Conservation (phyloP, 2,888 invertebrate genomes). For the Teleiodes luculella region DNA sequence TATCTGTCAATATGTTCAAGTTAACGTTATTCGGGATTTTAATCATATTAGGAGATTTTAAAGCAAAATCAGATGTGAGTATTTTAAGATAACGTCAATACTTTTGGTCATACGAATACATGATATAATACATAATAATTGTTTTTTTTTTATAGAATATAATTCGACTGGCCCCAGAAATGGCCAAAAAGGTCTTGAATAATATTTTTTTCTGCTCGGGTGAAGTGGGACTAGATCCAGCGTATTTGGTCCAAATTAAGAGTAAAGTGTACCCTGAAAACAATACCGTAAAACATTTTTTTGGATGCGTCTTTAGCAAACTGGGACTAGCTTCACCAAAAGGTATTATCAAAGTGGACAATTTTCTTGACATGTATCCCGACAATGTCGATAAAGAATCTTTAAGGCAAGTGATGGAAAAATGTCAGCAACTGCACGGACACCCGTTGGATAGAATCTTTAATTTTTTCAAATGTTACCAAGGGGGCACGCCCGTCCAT, state of each 20-base stretch:
- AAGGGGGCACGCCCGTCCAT: slow-evolving; percentile 23
- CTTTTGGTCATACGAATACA: too few relatives aligned
- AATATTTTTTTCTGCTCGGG: neutral
- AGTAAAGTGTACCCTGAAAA: slow-evolving; percentile 46
- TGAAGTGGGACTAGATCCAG: slow-evolving; percentile 2
- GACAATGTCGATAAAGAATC: slow-evolving; percentile 37
- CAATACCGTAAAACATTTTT: slow-evolving; percentile 47
- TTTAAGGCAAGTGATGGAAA: slow-evolving; percentile 40
- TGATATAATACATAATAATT: too few relatives aligned
- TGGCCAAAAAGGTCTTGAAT: too few relatives aligned
- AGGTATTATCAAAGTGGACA: slow-evolving; percentile 51
- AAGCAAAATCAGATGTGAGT: neutral
- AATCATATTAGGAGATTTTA: neutral
- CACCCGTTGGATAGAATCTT: slow-evolving; percentile 47
- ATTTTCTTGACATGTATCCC: slow-evolving; percentile 43
- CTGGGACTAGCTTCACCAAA: slow-evolving; percentile 36
- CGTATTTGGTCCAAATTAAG: slow-evolving; percentile 28
- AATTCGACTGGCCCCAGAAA: too few relatives aligned
- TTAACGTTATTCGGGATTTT: neutral
- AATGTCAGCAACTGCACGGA: slow-evolving; percentile 41
- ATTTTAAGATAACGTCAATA: neutral
- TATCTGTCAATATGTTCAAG: neutral
- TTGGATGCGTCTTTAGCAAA: slow-evolving; percentile 52
- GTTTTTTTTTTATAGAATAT: too few relatives aligned
- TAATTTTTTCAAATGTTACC: slow-evolving; percentile 49